Evolutionary conservation across 2,888 invertebrate species (phyloP), one percentile per base, ranked within the genome.

Genomic region (Amaurobius ferox): DNA sequence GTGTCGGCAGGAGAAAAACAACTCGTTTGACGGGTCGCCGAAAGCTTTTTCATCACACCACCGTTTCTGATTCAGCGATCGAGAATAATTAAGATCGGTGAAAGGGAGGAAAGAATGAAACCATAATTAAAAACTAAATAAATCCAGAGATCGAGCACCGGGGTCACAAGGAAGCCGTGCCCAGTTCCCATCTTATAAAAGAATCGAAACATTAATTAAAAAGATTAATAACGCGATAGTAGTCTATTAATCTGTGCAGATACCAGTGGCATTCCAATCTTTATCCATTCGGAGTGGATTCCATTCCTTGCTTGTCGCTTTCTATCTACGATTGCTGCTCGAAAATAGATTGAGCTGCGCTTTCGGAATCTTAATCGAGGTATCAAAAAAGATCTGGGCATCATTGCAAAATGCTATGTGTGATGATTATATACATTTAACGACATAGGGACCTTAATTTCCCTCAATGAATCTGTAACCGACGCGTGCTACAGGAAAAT

Each of bases 201-300:
- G 32, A 40, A 79, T 35, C n/a, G 6, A 29, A 61, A 55, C 39
- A 80, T 80, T 80, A 73, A 80, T 80, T 80, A 80, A 61, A 29
- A 68, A 73, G 80, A 80, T 80, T 67, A 73, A 80, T 80, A 67
- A 40, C 39, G 55, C 32, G 67, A 73, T 73, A 80, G 73, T 71
- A 29, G 48, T 62, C 73, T 73, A 80, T 80, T 73, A 80, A 72
- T 80, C 67, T 23, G 29, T 19, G 6, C n/a, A 66, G 61, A 19
- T 32, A 48, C 44, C n/a, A 55, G 61, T 28, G 48, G 64, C 32
- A 6, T 29, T 35, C n/a, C 6, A 44, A 44, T 9, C 44, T 44
- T 44, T 44, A 16, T 35, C 9, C 6, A 35, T 9, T 35, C 9
- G 35, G 6, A 35, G 35, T 9, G 35, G 6, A 35, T 5, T 9